phyloP scores from a whole-genome alignment of 2,113 vertebrate genomes.

The Pseudorasbora parva region DNA sequence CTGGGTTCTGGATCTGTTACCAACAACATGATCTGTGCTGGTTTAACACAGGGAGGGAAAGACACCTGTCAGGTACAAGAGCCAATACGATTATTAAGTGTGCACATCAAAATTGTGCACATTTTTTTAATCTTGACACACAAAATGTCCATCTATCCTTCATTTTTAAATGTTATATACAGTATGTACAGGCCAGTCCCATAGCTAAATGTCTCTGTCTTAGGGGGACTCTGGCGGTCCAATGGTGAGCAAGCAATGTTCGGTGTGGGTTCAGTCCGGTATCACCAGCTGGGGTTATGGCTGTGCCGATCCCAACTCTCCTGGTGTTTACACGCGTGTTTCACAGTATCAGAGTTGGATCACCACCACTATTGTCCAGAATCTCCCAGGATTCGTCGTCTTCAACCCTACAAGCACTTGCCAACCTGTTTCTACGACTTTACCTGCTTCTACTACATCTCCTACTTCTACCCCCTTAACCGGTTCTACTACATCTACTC shows the following conservation, averaged over 20 bases:
- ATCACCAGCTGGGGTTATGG: conserved; percentile 51
- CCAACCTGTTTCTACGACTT: neutral
- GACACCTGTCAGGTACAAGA: conserved; percentile 49
- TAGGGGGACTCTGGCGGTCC: conserved; percentile 52
- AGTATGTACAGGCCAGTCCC: no score
- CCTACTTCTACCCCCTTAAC: neutral
- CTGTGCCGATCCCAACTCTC: neutral
- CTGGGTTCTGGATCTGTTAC: conserved; percentile 33
- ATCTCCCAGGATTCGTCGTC: conserved; percentile 30
- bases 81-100: neutral
- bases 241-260: conserved; percentile 33
- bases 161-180: no score
- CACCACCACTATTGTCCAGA: neutral
- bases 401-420: neutral
- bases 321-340: conserved; percentile 43
- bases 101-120: neutral
- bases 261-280: conserved; percentile 45
- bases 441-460: neutral
- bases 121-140: neutral
- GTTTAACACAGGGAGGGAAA: conserved; percentile 32
- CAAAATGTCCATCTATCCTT: no score
- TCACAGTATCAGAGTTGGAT: conserved; percentile 40
- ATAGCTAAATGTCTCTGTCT: neutral
- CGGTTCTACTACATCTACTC: neutral
- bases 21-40: conserved; percentile 53